A percentile compares a stretch with the other conserved stretches of the same genome.
Conservation (phyloP, 1,140 invertebrate genomes). For the Lordiphosa stackelbergi region DNA sequence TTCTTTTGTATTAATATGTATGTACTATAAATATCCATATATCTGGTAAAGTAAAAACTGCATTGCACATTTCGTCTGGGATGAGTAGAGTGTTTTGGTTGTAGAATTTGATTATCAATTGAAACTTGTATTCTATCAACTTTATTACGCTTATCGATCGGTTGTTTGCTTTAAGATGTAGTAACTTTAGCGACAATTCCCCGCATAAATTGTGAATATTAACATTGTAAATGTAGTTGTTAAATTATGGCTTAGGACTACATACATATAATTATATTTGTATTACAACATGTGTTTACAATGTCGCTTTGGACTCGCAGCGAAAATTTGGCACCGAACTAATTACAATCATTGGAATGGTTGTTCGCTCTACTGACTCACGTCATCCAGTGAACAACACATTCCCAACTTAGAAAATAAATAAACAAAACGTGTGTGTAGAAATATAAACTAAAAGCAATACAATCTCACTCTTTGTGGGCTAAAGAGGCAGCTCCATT, state of each 20-base stretch:
- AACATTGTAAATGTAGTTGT: slow-evolving; percentile 18
- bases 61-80: slow-evolving; percentile 65
- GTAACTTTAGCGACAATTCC: slow-evolving; percentile 70
- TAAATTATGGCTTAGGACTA: slow-evolving; percentile 38
- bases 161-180: slow-evolving; percentile 22
- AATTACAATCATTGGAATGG: slow-evolving; percentile 25
- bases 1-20: slow-evolving; percentile 23
- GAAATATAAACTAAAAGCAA: slow-evolving; percentile 21
- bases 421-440: slow-evolving; percentile 16
- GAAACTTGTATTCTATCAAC: slow-evolving; percentile 25
- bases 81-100: slow-evolving; percentile 50
- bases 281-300: slow-evolving; percentile 55
- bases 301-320: slow-evolving; percentile 57
- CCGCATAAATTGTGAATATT: slow-evolving; percentile 23
- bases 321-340: slow-evolving; percentile 61
- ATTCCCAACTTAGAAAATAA: slow-evolving; percentile 27
- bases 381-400: too few relatives aligned
- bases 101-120: slow-evolving; percentile 53
- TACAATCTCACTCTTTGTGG: slow-evolving; percentile 51
- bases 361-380: too few relatives aligned
- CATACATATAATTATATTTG: slow-evolving; percentile 24
- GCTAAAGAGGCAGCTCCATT: not conserved
- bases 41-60: slow-evolving; percentile 66
- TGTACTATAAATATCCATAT: slow-evolving; percentile 34
- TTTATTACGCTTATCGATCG: slow-evolving; percentile 25